Evolutionary conservation across 1,140 invertebrate species (phyloP), one percentile per base, ranked within the genome.

Genomic region (Odontomachus brunneus): DNA sequence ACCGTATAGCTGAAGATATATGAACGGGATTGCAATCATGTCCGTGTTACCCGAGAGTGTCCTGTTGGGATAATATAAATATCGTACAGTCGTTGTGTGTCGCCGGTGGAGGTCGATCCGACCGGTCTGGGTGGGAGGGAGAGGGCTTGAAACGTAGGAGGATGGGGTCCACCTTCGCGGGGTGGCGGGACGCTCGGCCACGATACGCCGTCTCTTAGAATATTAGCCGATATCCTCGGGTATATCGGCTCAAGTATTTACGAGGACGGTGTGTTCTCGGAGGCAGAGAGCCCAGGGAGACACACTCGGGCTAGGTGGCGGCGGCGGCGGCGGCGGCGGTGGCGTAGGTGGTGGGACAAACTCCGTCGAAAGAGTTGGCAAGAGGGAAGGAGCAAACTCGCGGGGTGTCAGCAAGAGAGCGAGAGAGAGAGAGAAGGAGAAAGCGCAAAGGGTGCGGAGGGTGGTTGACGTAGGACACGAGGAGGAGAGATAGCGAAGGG

Each of bases 1-100:
- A 82, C 88, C 86, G 85, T 93, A 93, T 89, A 91, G 74, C 85
- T 83, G 55, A 85, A 91, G 90, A 94, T 93, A 92, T 93, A 93
- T 89, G 91, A 92, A 91, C 90, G 89, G 93, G 90, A 93, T 94
- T 92, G 92, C 92, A 94, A 94, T 94, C 92, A 93, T 93, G 91
- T 90, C 89, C 92, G 88, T 90, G 92, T 92, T 93, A 91, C 90
- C 84, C 89, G 89, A 76, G 90, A 92, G 91, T 91, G 91, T 91
- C 92, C 93, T 92, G 89, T 91, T 91, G 92, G 92, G 92, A 94
- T 94, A 93, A 92, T 92, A 93, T 93, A 93, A 93, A 94, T 94
- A 94, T 93, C 92, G 92, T 90, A 93, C 87, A 90, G 90, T 89
- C 84, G 89, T 83, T 87, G 86, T 83, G 59, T 83, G 59, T 62